A percentile compares a stretch with the other conserved stretches of the same genome.
Conservation (phyloP, 30 jellyfish, hydroid and myxozoan genomes). For the Pseudorhiza aurosa region DNA sequence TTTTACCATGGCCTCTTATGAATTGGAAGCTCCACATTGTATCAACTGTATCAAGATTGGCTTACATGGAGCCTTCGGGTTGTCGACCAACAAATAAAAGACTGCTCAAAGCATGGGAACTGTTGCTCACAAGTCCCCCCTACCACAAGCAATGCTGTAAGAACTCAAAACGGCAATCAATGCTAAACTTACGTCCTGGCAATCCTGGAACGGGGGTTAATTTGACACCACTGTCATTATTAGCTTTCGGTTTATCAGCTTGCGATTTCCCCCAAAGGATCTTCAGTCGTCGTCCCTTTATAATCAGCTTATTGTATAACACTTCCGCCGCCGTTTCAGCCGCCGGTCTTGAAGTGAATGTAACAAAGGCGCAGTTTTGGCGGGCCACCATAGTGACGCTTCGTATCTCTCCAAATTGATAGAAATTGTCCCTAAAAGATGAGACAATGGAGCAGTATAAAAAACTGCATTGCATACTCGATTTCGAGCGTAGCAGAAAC, state of each 20-base stretch:
- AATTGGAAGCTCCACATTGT: too few species aligned
- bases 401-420: slow-evolving; percentile 94
- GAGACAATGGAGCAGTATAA: too few species aligned
- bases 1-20: too few species aligned
- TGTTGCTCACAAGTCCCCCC: too few species aligned
- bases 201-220: slow-evolving; percentile 95
- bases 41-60: too few species aligned
- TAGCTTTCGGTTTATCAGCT: slow-evolving; percentile 79
- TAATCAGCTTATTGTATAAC: slow-evolving; percentile 81
- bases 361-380: slow-evolving; percentile 91
- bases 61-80: too few species aligned
- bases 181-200: slow-evolving; percentile 81
- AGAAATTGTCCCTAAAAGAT: slow-evolving; percentile 74
- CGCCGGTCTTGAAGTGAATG: slow-evolving; percentile 85
- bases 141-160: too few species aligned
- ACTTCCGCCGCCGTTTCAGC: slow-evolving; percentile 98
- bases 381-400: slow-evolving; percentile 81
- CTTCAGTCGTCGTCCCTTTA: slow-evolving; percentile 83
- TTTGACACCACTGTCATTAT: slow-evolving; percentile 63
- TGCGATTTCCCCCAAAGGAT: slow-evolving; percentile 96
- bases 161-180: too few species aligned
- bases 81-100: too few species aligned
- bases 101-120: too few species aligned
- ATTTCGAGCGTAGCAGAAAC: too few species aligned
- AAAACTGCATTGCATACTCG: too few species aligned